Evolutionary conservation across 2,797 vertebrate genomes (phyloP), one percentile per base, ranked within the genome.

Genomic region (Setipinna tenuifilis): DNA sequence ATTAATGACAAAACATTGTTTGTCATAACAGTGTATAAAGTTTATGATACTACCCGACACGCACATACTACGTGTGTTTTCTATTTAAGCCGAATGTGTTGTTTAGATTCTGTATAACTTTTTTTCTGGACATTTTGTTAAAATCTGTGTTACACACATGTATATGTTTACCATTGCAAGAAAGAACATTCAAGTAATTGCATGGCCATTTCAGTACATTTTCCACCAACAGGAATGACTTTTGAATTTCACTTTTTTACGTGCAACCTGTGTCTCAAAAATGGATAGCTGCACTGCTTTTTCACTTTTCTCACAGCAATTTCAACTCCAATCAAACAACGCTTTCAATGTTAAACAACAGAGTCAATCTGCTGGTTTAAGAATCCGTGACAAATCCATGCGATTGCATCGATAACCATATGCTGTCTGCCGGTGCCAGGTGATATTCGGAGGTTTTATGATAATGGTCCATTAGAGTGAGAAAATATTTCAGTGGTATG

Each of bases 1-100:
- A 25, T 25, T 28, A 25, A 65, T 25, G 23, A 41, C n/a, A 25
- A 10, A 61, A 54, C 80, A 86, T n/a, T 86, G 83, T 84, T 28
- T 82, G 14, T 87, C 81, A 41, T 41, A 41, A 41, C 35, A 41
- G 35, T 41, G 35, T 41, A 41, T 41, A 41, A 41, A 41, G 35
- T 41, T 5, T 41, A 41, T 41, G 35, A 41, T 41, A 5, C 5
- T 41, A 41, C 35, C 35, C 35, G 35, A 41, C 35, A 41, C 35
- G 2, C 35, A 41, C 35, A 41, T 41, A 31, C 83, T 82, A n/a
- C 50, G 14, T 25, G 25, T 86, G 57, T 41, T 17, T 23, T 12
- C 11, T 78, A 48, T 28, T 58, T 82, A 46, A 28, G 21, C 78
- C 48, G 59, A 41, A 41, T 82, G 65, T 31, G 35, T 5, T 28